Evolutionary conservation across 2,113 vertebrate species (phyloP), one percentile per base, ranked within the genome.

Genomic region (Clinocottus analis): DNA sequence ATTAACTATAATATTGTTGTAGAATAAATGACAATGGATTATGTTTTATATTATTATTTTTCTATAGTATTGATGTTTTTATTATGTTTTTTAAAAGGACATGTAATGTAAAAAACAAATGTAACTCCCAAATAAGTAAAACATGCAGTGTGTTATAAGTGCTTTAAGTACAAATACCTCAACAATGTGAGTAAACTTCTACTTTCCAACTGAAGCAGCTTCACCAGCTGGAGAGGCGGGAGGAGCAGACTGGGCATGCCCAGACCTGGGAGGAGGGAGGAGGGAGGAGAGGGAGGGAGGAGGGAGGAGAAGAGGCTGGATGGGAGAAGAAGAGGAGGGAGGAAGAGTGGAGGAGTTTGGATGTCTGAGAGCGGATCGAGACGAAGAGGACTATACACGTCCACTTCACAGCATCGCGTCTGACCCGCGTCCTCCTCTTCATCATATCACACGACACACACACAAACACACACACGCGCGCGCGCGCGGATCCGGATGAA

Each of bases 171-270:
- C 16, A 31, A 56, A 12, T 27, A 27, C 23, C 12, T 56, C 23
- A 13, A 47, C 1, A 56, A 14, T 16, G n/a, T 55, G 17, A 47
- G 17, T 47, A 43, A 43, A 43, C 16, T 47, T 47, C 3, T 17
- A 45, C 39, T 45, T 45, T 45, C 43, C 45, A 13, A 19, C 45
- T 43, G 41, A 43, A 43, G 12, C 39, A 3, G 39, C 14, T 45
- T 45, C 13, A 56, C 13, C 56, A 59, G 56, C 23, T 56, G 53
- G 11, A 31, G 19, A 31, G 35, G 4, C 11, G 12, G 61, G 88
- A 60, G 60, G 71, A 85, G 80, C 21, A 43, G 77, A 17, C 90
- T 93, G 89, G 82, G 91, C 91, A 91, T 91, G 90, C 84, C 83
- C 87, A 63, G 25, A 63, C 65, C 53, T 80, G 77, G 19, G 51